These are phyloP conservation scores for Drosophila subquinaria DNA, from an alignment of 2,888 invertebrate species.

Conservation along the genomic window DNA sequence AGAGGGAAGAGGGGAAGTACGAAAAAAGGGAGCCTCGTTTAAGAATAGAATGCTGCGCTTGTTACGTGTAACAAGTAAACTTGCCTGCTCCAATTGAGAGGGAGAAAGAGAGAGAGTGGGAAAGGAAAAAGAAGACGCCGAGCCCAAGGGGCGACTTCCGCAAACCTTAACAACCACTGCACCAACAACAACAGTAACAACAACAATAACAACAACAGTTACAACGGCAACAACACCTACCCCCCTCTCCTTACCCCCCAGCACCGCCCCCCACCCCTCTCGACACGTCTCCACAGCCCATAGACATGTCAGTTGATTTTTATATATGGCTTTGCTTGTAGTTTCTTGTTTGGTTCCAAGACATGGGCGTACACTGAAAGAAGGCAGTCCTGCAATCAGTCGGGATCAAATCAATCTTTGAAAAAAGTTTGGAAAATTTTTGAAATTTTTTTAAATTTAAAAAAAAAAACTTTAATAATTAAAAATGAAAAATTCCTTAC, in stretches of 20 bases:
- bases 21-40: not conserved
- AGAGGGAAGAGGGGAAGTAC: not conserved
- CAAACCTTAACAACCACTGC: constrained; percentile 37
- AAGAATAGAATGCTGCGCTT: constrained; percentile 50
- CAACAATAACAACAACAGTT: constrained; percentile 1
- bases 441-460: too few relatives aligned
- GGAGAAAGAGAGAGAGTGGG: not conserved
- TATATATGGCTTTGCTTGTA: constrained; percentile 59
- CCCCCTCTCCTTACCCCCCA: not conserved
- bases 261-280: too few relatives aligned
- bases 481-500: too few relatives aligned
- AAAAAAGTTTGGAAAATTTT: too few relatives aligned
- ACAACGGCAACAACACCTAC: not conserved
- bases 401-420: too few relatives aligned
- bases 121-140: not conserved
- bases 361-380: not conserved
- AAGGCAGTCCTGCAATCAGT: too few relatives aligned
- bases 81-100: constrained; percentile 19
- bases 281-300: constrained; percentile 28
- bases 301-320: constrained; percentile 60
- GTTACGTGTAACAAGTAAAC: constrained; percentile 72
- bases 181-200: constrained; percentile 6
- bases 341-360: constrained; percentile 45
- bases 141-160: constrained; percentile 50
- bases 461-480: too few relatives aligned